Base-by-base conservation (phyloP, 2,888 invertebrate species). In the Phyto melanocephala region DNA sequence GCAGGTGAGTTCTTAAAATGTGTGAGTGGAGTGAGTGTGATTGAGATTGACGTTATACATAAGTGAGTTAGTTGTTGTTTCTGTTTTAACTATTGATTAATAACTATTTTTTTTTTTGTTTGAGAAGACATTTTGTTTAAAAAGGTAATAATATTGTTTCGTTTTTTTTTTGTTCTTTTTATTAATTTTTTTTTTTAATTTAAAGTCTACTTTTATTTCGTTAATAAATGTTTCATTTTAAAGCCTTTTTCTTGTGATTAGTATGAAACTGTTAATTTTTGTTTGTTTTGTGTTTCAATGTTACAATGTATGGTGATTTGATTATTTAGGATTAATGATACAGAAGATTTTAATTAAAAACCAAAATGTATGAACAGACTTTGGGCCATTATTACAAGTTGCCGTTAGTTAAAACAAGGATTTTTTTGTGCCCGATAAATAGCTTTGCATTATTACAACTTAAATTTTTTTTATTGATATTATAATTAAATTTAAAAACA, bases 141-240 rank as follows among this genome's bases (percentile, higher is more conserved):
- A 74, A 81, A 80, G 74, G 75, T 82, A 78, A 63, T 77, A 74
- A 47, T 72, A 60, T 17, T 75, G 17, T 24, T 60, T 37, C 47
- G n/a, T n/a, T n/a, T n/a, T n/a, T n/a, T n/a, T n/a, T n/a, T n/a
- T n/a, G 28, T 28, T 52, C 1, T 60, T 17, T 35, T 33, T 77
- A 28, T 60, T 62, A 22, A 24, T 67, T 58, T 40, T 70, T 50
- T 24, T 45, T 72, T 68, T 37, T 65, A 47, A 15, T 80, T 60
- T 42, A 63, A 68, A 70, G 63, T 75, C 75, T 80, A 80, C 63
- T 52, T 42, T 33, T 60, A 37, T 50, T 70, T 80, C 60, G 56
- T 80, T 80, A 80, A 70, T 70, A 68, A 75, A 75, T 80, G 60
- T 80, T 68, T 47, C 63, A 47, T 80, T 65, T 75, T 75, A 80